Base-by-base conservation (phyloP, 2,888 invertebrate genomes). In the Glomeris marginata region DNA sequence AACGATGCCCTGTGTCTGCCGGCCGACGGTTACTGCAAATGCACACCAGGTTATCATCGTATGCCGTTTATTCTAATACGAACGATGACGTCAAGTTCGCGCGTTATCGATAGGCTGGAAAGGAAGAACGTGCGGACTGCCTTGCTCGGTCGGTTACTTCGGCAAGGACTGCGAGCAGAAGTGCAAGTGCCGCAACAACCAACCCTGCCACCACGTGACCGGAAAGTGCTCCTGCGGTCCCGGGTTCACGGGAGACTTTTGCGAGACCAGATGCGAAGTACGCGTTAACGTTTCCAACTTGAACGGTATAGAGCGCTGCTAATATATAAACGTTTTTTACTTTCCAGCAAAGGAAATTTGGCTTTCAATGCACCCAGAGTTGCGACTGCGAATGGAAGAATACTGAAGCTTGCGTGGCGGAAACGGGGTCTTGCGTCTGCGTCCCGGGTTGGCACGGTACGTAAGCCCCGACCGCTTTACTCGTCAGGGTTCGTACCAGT, bases 151-250 rank as follows among this genome's bases (percentile, higher is more conserved):
- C 20, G 54, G 54, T n/a, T 47, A 45, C 22, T 54, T 42, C 49
- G 56, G 55, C 2, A 47, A 54, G 36, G 52, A 49, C n/a, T 62
- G 62, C 49, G 51, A 53, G 21, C 47, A 55, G 20, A 45, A 51
- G 28, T 62, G 62, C 45, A 51, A 54, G 22, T 62, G 62, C 50
- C 34, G 50, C 6, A 60, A 62, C 54, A 56, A 52, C 11, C 56
- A 50, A 21, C 81, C 81, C 64, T 86, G 88, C 60, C 84, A 88
- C 64, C 85, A 87, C 0, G 81, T 79, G 77, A 80, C 78, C 6
- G 87, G 87, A 0, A 73, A 74, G 52, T 87, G 87, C 62, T 72
- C 75, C 2, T 56, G 56, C 37, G 28, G 48, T 11, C 45, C 56
- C 33, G 56, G 56, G 11, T 56, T 42, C 28, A 49, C 28, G 2